Evolutionary conservation across 2,888 invertebrate species (phyloP), one percentile per base, ranked within the genome.

Genomic region (Himalopsyche japonica): DNA sequence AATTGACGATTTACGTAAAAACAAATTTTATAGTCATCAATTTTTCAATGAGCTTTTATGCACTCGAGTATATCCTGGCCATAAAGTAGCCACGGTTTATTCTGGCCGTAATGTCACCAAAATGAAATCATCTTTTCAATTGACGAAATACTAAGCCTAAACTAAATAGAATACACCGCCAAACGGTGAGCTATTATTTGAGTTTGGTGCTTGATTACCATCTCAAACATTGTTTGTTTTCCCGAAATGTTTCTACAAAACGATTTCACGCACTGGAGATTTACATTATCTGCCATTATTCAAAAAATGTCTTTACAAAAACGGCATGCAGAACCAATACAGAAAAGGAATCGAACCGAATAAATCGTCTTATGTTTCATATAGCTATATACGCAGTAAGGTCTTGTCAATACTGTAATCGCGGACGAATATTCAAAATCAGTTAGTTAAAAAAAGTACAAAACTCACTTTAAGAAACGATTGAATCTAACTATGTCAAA

Each of bases 251-350:
- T 70, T 27, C 76, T 32, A 81, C 81, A 81, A 82, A 82, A 64
- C 82, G 79, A 82, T 82, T 82, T 82, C 82, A 82, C 82, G 82
- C 37, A 57, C 30, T 78, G 79, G 70, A 57, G 78, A 78, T 43
- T 82, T 47, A 79, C 79, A 82, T 82, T 70, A 82, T 82, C 82
- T 79, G 20, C 70, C 47, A 64, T 79, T 79, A 27, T 70, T 27
- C 27, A 27, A 70, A 30, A 30, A 70, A 70, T 30, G 70, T 70
- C 70, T 70, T 70, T 70, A 70, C 70, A 70, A 70, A 70, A 70
- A 70, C 30, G 70, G 70, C 70, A 27, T 70, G 27, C 70, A 70
- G 70, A 5, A 12, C 70, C 70, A 70, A 70, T 70, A 70, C 70
- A 70, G 27, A 70, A 70, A 70, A 27, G 70, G 70, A 70, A 70